These are phyloP conservation scores for Lethrus apterus DNA, from an alignment of 1,140 invertebrate species.

Conservation along the genomic window DNA sequence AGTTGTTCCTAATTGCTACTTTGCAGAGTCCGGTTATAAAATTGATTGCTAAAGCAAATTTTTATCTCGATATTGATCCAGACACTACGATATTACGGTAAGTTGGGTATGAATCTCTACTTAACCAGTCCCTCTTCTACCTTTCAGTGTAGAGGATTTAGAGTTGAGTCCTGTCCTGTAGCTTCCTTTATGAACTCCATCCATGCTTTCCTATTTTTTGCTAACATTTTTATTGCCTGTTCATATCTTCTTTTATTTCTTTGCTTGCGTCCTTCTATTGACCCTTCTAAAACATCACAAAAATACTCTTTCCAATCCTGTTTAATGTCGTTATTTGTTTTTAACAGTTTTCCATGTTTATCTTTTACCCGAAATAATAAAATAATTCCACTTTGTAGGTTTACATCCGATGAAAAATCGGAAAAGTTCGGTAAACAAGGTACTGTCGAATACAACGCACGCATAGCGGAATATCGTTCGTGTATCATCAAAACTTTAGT, in stretches of 20 bases:
- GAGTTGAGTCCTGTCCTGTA: no score
- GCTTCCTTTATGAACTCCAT: no score
- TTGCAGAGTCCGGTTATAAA: slow-evolving; percentile 87
- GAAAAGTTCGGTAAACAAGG: slow-evolving; percentile 75
- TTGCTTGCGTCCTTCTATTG: no score
- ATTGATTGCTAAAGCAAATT: slow-evolving; percentile 88
- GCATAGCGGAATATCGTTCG: slow-evolving; percentile 66
- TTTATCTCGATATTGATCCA: slow-evolving; percentile 88
- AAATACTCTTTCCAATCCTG: no score
- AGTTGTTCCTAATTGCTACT: slow-evolving; percentile 87
- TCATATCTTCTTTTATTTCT: no score
- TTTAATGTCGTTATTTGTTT: no score
- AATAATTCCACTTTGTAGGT: slow-evolving; percentile 43
- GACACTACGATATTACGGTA: slow-evolving; percentile 68
- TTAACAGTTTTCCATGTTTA: background rate
- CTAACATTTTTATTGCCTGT: no score
- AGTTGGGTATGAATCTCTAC: slow-evolving; percentile 4
- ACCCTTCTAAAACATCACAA: no score
- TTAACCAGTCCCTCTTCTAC: no score
- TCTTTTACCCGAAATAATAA: slow-evolving; percentile 1
- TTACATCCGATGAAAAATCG: slow-evolving; percentile 59
- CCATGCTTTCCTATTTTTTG: no score
- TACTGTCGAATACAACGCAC: slow-evolving; percentile 59
- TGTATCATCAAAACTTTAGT: slow-evolving; percentile 77
- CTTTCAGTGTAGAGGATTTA: no score